Conservation (phyloP, 2,888 invertebrate genomes). For the Acleris holmiana region DNA sequence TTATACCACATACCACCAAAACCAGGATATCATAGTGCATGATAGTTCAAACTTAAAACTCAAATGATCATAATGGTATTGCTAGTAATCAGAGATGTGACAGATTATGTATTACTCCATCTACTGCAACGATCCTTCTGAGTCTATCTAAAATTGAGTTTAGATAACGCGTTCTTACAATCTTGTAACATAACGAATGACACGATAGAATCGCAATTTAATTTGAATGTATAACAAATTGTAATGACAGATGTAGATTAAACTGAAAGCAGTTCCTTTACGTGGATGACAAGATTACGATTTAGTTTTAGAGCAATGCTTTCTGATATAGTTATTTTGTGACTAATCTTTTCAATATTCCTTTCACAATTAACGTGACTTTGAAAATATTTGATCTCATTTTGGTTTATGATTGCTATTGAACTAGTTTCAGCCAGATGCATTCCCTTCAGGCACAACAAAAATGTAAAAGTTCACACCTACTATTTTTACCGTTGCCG, state of each 20-base stretch:
- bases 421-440: not conserved
- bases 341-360: not conserved
- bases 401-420: not conserved
- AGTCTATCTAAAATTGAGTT: conserved; percentile 34
- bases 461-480: conserved; percentile 12
- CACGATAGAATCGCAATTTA: conserved; percentile 30
- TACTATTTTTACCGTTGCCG: conserved; percentile 22
- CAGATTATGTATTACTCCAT: conserved; percentile 22
- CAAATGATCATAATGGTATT: not conserved
- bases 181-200: conserved; percentile 21
- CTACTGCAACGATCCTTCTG: conserved; percentile 19
- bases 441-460: conserved; percentile 1
- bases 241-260: conserved; percentile 26
- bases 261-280: conserved; percentile 11
- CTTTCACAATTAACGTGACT: no score
- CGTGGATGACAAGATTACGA: conserved; percentile 13
- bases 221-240: conserved; percentile 14
- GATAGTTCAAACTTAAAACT: no score
- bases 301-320: not conserved
- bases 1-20: no score
- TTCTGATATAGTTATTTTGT: not conserved
- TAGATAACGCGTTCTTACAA: conserved; percentile 27
- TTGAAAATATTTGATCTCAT: not conserved
- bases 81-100: conserved; percentile 1
- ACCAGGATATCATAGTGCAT: no score